Conservation (phyloP, 2,113 vertebrate species). For the Pangasianodon gigas region DNA sequence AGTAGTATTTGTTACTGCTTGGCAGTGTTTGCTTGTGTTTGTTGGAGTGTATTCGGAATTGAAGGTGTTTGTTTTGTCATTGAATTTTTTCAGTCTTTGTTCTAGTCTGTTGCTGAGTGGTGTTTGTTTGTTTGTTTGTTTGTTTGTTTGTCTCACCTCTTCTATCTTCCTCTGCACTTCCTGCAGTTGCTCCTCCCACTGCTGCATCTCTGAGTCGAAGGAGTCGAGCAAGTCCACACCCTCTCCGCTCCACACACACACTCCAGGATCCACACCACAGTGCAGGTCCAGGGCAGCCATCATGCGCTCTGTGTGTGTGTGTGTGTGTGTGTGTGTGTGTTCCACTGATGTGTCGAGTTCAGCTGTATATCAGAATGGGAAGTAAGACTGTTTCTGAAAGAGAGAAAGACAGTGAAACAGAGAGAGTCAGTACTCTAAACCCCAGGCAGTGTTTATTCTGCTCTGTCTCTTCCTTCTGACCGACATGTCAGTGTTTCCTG, state of each 20-base stretch:
- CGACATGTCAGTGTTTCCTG: background rate
- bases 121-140: background rate
- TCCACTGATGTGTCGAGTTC: background rate
- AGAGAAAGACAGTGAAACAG: conserved; percentile 1
- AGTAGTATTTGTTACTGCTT: background rate
- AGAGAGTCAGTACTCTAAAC: background rate
- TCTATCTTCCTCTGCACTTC: conserved; percentile 96
- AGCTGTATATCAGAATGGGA: background rate
- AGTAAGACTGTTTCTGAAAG: conserved; percentile 3
- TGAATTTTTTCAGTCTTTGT: background rate
- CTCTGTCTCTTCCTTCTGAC: background rate
- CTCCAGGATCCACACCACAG: conserved; percentile 78
- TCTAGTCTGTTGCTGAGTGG: background rate
- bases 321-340: conserved; percentile 41
- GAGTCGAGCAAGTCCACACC: conserved; percentile 85
- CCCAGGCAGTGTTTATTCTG: background rate
- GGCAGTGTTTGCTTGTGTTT: background rate
- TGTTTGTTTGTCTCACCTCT: conserved; percentile 77
- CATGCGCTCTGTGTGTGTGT: conserved; percentile 58
- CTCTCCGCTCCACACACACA: conserved; percentile 83
- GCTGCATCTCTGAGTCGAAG: conserved; percentile 93
- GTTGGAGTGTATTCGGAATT: background rate
- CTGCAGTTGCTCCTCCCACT: conserved; percentile 96
- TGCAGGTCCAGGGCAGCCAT: conserved; percentile 83
- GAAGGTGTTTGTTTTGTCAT: background rate